Conservation (phyloP, 2,888 invertebrate genomes). For the Anodontia alba region DNA sequence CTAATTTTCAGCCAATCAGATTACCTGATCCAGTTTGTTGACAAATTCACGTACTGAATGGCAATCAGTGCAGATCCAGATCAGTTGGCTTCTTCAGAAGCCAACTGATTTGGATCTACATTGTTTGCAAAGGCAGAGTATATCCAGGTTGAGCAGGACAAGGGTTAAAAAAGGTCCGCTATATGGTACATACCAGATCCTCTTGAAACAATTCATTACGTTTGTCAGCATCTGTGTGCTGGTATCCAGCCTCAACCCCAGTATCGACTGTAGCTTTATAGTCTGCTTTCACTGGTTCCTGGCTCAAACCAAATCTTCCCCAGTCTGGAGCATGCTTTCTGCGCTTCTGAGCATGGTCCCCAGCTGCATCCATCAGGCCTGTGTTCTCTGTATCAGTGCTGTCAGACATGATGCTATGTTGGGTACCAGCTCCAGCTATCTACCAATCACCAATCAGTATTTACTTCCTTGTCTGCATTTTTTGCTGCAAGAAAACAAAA, state of each 20-base stretch:
- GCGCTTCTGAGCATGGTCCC: constrained; percentile 14
- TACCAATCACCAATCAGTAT: neutral
- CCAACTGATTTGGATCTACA: too few relatives aligned
- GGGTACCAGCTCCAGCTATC: neutral
- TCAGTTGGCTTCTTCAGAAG: too few relatives aligned
- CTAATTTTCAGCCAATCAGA: too few relatives aligned
- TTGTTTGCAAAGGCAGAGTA: too few relatives aligned
- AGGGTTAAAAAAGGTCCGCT: too few relatives aligned
- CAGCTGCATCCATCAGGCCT: constrained; percentile 39
- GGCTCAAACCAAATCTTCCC: constrained; percentile 78
- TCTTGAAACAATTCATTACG: constrained; percentile 96
- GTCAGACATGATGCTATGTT: constrained; percentile 13
- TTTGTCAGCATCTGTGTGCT: constrained; percentile 83
- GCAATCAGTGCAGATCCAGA: too few relatives aligned
- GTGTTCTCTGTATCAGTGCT: constrained; percentile 55
- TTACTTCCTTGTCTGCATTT: neutral
- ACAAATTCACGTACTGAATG: too few relatives aligned
- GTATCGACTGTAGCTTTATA: constrained; percentile 44
- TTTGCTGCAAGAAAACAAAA: neutral
- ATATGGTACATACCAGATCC: constrained; percentile 89
- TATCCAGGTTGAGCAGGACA: too few relatives aligned
- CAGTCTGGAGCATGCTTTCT: constrained; percentile 17
- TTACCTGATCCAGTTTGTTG: too few relatives aligned
- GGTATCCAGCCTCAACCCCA: constrained; percentile 65
- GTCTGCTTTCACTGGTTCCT: constrained; percentile 62